These are phyloP conservation scores for Lagopus muta DNA, from an alignment of 2,113 vertebrate species.

Conservation along the genomic window DNA sequence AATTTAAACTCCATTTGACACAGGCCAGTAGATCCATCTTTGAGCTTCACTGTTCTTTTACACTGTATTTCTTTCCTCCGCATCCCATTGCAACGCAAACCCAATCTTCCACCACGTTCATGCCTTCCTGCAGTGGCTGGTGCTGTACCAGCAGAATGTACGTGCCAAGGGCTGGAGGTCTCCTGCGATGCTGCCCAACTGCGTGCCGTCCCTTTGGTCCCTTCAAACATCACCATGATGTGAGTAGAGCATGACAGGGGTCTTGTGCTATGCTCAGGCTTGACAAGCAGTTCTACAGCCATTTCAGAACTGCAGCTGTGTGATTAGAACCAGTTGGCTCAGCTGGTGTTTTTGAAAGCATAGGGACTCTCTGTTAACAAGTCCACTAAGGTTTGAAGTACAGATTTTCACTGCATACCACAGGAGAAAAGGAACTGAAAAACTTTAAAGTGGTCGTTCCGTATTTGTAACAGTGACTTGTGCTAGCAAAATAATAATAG, in stretches of 20 bases:
- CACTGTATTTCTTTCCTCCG: not conserved
- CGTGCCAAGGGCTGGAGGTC: conserved; percentile 87
- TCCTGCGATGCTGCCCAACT: conserved; percentile 86
- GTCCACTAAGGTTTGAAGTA: not conserved
- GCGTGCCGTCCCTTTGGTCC: conserved; percentile 82
- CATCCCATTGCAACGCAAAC: not conserved
- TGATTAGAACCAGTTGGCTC: not conserved
- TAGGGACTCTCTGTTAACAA: not conserved
- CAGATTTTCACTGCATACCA: not conserved
- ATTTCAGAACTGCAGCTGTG: not conserved
- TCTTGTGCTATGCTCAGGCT: not conserved
- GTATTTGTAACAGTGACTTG: not conserved
- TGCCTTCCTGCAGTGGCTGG: conserved; percentile 80
- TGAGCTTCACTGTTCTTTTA: not conserved
- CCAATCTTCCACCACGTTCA: not conserved
- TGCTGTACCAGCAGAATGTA: conserved; percentile 83
- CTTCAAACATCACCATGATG: conserved; percentile 91
- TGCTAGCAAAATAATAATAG: not conserved
- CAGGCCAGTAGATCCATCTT: not conserved
- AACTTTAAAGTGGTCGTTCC: not conserved
- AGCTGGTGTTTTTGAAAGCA: not conserved
- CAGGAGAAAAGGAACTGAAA: not conserved
- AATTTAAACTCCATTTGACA: not conserved
- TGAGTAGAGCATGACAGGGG: conserved; percentile 79
- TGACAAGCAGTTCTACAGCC: not conserved